A percentile compares a stretch with the other conserved stretches of the same genome.
These are phyloP conservation scores for Morelia viridis DNA, from an alignment of 2,797 vertebrate genomes.

Conservation along the genomic window DNA sequence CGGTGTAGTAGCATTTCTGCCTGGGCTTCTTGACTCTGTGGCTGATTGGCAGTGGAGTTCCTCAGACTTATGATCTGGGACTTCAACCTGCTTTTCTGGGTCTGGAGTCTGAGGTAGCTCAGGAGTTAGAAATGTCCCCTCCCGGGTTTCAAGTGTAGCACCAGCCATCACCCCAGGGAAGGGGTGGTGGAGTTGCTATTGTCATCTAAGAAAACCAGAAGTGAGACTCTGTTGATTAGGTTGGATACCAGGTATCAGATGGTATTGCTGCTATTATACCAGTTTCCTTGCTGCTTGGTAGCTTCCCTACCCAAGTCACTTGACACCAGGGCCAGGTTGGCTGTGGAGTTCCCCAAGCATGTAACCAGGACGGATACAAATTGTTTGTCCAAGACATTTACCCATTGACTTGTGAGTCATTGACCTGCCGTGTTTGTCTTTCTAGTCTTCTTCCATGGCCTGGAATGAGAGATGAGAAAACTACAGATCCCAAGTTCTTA, in stretches of 20 bases:
- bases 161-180: neutral
- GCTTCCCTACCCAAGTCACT: neutral
- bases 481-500: neutral
- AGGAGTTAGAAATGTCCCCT: neutral
- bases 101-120: neutral
- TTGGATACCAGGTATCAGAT: neutral
- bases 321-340: neutral
- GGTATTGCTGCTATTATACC: neutral
- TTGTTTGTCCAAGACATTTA: neutral
- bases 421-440: neutral
- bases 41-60: neutral
- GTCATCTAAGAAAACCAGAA: neutral
- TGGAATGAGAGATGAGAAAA: neutral
- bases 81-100: neutral
- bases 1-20: neutral
- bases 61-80: neutral
- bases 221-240: neutral
- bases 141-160: neutral
- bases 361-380: neutral
- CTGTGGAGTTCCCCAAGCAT: neutral
- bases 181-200: neutral
- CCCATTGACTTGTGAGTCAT: neutral
- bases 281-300: neutral
- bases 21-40: neutral
- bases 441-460: neutral